Conservation (phyloP, 2,888 invertebrate species). For the Acanthacorydalis orientalis region DNA sequence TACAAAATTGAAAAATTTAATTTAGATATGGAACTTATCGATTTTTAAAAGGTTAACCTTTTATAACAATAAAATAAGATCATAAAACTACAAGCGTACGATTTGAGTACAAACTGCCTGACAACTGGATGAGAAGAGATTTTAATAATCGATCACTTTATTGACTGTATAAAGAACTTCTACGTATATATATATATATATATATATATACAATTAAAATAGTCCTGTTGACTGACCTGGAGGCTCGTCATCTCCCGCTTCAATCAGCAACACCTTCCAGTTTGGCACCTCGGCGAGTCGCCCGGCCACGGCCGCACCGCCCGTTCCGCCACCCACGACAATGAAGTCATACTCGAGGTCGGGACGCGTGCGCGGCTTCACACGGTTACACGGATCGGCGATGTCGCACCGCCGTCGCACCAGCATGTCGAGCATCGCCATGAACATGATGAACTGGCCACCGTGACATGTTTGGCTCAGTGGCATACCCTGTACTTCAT, state of each 20-base stretch:
- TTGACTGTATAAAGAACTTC: too few species aligned
- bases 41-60: too few species aligned
- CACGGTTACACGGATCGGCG: slow-evolving; percentile 41
- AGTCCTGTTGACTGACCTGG: slow-evolving; percentile 20
- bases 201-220: too few species aligned
- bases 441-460: slow-evolving; percentile 43
- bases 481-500: slow-evolving; percentile 31
- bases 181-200: too few species aligned
- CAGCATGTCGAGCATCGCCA: slow-evolving; percentile 44
- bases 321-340: slow-evolving; percentile 48
- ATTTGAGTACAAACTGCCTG: too few species aligned
- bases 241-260: slow-evolving; percentile 57
- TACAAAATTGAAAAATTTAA: too few species aligned
- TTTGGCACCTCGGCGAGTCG: slow-evolving; percentile 45
- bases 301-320: slow-evolving; percentile 44
- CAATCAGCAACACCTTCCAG: slow-evolving; percentile 53
- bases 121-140: too few species aligned
- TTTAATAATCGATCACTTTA: too few species aligned
- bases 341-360: slow-evolving; percentile 46
- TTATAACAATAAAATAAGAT: too few species aligned
- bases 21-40: too few species aligned
- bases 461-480: slow-evolving; percentile 37
- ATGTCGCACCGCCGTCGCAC: slow-evolving; percentile 37
- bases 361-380: slow-evolving; percentile 26
- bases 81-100: too few species aligned